A percentile compares a stretch with the other conserved stretches of the same genome.
Evolutionary conservation across 2,113 vertebrate species (phyloP).

Genomic region (Boleophthalmus pectinirostris): DNA sequence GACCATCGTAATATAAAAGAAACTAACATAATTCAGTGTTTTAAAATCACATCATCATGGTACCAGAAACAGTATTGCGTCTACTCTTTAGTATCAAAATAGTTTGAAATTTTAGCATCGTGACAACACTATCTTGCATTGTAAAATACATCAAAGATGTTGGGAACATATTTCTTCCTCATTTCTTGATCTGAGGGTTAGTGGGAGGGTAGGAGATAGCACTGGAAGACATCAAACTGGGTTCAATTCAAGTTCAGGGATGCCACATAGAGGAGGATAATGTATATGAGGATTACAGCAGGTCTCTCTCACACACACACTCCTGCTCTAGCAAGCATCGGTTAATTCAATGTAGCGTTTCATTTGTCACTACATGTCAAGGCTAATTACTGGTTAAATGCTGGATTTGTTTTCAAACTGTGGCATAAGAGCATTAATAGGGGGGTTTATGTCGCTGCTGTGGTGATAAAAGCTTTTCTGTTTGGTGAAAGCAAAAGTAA

Average conservation of each 20-base stretch:
- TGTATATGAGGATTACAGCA: conserved; percentile 1
- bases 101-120: too few relatives aligned
- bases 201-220: not conserved
- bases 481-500: conserved; percentile 13
- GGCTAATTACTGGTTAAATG: not conserved
- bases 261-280: not conserved
- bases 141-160: not conserved
- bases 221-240: not conserved
- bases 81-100: too few relatives aligned
- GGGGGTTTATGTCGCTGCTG: not conserved
- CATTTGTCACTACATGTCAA: not conserved
- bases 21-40: too few relatives aligned
- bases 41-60: too few relatives aligned
- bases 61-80: too few relatives aligned
- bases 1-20: too few relatives aligned
- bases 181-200: not conserved
- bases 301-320: not conserved
- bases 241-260: conserved; percentile 10
- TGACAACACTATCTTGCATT: not conserved
- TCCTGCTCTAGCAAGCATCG: not conserved
- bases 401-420: conserved; percentile 3
- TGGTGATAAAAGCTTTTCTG: conserved; percentile 9
- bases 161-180: not conserved
- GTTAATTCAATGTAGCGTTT: not conserved
- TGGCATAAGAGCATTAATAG: not conserved